These are phyloP conservation scores for Pogonognathellus flavescens DNA, from an alignment of 1,140 invertebrate species.

Conservation along the genomic window DNA sequence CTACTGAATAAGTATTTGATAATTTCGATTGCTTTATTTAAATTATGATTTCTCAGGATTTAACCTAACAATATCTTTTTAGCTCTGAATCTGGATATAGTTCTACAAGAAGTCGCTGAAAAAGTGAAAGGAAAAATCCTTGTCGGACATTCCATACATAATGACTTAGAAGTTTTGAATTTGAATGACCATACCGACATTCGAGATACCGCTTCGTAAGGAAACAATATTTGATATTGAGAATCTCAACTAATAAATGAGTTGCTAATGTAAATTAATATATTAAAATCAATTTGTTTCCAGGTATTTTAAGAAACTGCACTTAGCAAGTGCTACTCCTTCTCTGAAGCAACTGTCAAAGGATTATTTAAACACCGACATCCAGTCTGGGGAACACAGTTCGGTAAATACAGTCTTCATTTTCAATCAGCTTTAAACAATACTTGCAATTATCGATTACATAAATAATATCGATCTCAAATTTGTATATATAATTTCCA, in stretches of 20 bases:
- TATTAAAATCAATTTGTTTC: neutral
- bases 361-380: slow-evolving; percentile 82
- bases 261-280: neutral
- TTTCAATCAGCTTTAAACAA: too few species aligned
- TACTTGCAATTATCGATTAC: too few species aligned
- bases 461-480: too few species aligned
- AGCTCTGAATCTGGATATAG: slow-evolving; percentile 76
- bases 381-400: slow-evolving; percentile 90
- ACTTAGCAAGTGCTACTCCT: slow-evolving; percentile 76
- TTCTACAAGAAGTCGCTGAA: slow-evolving; percentile 86
- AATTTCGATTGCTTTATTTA: too few species aligned
- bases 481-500: too few species aligned
- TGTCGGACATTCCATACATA: too few species aligned
- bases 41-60: slow-evolving; percentile 20
- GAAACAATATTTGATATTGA: too few species aligned
- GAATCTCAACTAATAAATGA: too few species aligned
- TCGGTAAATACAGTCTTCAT: too few species aligned
- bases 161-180: slow-evolving; percentile 88
- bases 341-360: slow-evolving; percentile 85
- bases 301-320: slow-evolving; percentile 80
- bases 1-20: too few species aligned
- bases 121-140: slow-evolving; percentile 82
- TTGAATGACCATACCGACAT: slow-evolving; percentile 84
- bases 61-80: too few species aligned
- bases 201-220: slow-evolving; percentile 83